phyloP scores from a whole-genome alignment of 1,140 invertebrate species.

The Stegodyphus mimosarum region DNA sequence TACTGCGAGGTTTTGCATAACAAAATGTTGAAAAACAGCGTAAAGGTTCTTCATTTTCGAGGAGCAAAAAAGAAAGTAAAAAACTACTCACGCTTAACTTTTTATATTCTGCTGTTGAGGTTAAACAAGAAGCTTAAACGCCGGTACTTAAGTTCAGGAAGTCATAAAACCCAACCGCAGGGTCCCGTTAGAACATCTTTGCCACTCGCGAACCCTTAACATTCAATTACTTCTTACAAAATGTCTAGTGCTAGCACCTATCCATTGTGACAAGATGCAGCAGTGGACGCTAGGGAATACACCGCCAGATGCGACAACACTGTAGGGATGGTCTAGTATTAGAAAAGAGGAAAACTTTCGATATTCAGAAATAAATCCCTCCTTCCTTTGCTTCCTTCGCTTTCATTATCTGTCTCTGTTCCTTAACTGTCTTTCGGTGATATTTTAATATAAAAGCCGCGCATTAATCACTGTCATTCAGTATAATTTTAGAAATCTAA shows the following conservation, averaged over 20 bases:
- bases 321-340: too few species aligned
- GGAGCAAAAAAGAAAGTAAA: not conserved
- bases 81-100: not conserved
- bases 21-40: constrained; percentile 12
- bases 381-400: too few species aligned
- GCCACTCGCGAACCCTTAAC: constrained; percentile 14
- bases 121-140: constrained; percentile 35
- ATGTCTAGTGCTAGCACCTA: not conserved
- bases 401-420: too few species aligned
- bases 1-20: not conserved
- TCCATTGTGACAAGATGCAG: constrained; percentile 3
- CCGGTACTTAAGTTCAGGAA: constrained; percentile 47
- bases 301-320: not conserved
- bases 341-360: too few species aligned
- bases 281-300: not conserved
- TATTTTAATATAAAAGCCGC: too few species aligned
- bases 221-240: constrained; percentile 39
- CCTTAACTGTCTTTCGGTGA: too few species aligned
- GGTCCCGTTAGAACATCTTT: constrained; percentile 13
- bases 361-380: too few species aligned
- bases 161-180: constrained; percentile 50
- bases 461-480: too few species aligned
- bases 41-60: not conserved
- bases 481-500: too few species aligned
- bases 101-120: constrained; percentile 15